Percentiles rank a stretch among this genome's conserved stretches.
Evolutionary conservation across 2,113 vertebrate genomes (phyloP).

Genomic region (Raphicerus campestris): DNA sequence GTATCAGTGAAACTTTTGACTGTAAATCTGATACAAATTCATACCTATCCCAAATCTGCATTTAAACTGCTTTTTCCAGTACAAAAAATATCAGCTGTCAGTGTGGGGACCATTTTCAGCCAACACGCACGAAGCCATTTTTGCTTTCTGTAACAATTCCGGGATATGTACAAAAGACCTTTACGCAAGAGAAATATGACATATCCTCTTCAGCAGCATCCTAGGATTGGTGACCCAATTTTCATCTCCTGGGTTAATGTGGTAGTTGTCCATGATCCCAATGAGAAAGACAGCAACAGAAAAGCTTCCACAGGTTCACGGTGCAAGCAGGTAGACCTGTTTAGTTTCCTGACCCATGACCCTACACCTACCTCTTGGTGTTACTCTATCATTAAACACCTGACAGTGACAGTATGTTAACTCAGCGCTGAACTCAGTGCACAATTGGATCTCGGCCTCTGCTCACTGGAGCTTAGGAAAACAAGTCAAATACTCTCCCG

Average conservation of each 20-base stretch:
- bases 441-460: background rate
- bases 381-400: background rate
- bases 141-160: background rate
- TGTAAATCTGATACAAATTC: background rate
- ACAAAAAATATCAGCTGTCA: slow-evolving; percentile 14
- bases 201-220: background rate
- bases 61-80: background rate
- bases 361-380: background rate
- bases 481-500: background rate
- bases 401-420: background rate
- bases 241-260: background rate
- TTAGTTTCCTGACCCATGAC: background rate
- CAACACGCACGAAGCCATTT: background rate
- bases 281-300: background rate
- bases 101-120: background rate
- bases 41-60: background rate
- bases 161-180: background rate
- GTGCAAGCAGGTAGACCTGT: background rate
- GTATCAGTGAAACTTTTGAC: background rate
- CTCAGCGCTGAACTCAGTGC: background rate
- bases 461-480: background rate
- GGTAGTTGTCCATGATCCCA: background rate
- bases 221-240: background rate
- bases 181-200: background rate
- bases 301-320: background rate